Conservation (phyloP, 2,888 invertebrate genomes). For the Uropetala carovei region DNA sequence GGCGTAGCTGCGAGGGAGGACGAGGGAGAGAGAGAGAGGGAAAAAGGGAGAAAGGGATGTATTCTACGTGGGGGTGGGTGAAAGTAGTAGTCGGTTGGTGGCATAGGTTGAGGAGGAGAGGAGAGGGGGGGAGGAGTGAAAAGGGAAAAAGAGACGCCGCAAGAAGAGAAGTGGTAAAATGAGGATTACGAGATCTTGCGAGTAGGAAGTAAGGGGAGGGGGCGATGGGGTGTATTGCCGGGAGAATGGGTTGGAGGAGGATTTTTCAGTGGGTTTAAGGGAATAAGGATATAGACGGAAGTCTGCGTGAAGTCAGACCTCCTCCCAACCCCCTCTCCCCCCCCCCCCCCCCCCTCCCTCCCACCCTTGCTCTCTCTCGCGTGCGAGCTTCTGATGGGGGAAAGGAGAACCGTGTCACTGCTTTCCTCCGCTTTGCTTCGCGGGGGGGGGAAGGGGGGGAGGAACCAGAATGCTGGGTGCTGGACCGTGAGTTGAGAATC, state of each 20-base stretch:
- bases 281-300: background rate
- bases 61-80: background rate
- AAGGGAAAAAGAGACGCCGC: background rate
- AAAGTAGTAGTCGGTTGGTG: background rate
- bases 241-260: background rate
- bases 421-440: background rate
- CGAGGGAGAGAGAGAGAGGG: background rate
- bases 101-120: background rate
- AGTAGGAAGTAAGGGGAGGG: background rate
- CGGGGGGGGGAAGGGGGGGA: background rate
- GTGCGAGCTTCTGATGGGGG: too few relatives aligned
- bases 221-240: background rate
- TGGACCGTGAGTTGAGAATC: conserved; percentile 10
- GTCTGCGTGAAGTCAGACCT: too few relatives aligned
- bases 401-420: background rate
- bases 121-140: background rate
- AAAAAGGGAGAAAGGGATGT: background rate
- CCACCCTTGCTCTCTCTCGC: background rate
- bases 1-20: background rate
- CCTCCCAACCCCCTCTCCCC: too few relatives aligned
- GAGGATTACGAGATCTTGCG: conserved; percentile 12
- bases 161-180: background rate
- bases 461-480: background rate
- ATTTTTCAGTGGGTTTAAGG: background rate
- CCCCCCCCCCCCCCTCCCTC: too few relatives aligned